Conservation (phyloP, 2,113 vertebrate genomes). For the Hydropotes inermis region DNA sequence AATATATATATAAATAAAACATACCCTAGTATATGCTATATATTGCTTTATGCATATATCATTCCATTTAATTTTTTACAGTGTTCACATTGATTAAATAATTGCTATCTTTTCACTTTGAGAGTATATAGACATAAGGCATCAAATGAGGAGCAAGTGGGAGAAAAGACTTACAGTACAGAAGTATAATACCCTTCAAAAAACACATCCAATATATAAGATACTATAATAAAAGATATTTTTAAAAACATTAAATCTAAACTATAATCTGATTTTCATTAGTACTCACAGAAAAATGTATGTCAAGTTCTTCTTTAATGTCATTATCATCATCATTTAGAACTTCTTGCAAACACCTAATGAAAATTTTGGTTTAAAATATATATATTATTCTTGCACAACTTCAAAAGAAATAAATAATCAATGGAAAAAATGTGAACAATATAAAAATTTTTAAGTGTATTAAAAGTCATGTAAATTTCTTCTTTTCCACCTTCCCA, state of each 20-base stretch:
- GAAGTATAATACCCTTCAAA: conserved; percentile 7
- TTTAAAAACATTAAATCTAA: conserved; percentile 5
- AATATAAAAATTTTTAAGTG: neutral
- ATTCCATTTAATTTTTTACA: neutral
- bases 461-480: neutral
- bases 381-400: neutral
- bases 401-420: conserved; percentile 1
- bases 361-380: conserved; percentile 53
- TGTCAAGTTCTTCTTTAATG: neutral
- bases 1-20: neutral
- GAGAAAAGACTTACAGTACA: neutral
- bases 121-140: neutral
- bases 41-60: neutral
- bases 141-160: neutral
- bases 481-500: neutral
- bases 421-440: neutral
- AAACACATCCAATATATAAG: neutral
- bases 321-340: conserved; percentile 76
- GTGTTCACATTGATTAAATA: neutral
- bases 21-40: neutral
- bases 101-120: neutral
- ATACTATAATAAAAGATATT: neutral
- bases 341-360: conserved; percentile 78
- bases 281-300: conserved; percentile 80
- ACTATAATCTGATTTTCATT: neutral